Evolutionary conservation across 1,140 invertebrate genomes (phyloP), one percentile per base, ranked within the genome.

Genomic region (Heliconius himera): DNA sequence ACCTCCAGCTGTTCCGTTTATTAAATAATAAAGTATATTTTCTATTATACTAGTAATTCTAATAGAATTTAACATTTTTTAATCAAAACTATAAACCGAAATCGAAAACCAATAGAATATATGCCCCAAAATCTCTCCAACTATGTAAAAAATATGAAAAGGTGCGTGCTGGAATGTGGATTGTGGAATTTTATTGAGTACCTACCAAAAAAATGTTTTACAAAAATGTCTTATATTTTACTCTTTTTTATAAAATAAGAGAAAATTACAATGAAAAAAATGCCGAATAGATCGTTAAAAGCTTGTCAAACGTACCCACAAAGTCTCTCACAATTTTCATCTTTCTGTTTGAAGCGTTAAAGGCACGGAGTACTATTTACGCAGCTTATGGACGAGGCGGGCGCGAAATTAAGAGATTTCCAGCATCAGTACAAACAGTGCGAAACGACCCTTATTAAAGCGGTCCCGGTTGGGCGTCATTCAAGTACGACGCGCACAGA

Each of bases 381-480:
- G 71, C 77, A 87, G 87, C 89, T 89, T 89, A 89, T 85, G 74
- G 84, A 80, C 81, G 84, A 87, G 86, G 81, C 88, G 89, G 85
- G 81, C 85, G 89, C 86, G 78, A 92, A 92, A 92, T 92, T 91
- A 91, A 92, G 90, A 91, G 90, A 91, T 92, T 90, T 84, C 78
- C 82, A 80, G 84, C 81, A 83, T 81, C 83, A 87, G 82, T 85
- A 88, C 85, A 91, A 91, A 92, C 90, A 91, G 83, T 84, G 83
- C 81, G 83, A 80, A 89, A 88, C 89, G 86, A 87, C 89, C 88
- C 88, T 91, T 92, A 91, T 90, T 92, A 89, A 88, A 89, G 81
- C 81, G 71, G 78, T 82, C 81, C 81, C 75, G 49, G 54, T 22
- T 26, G 75, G 73, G 72, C 75, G 73, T 49, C 81, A 71, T 77